Base-by-base conservation (phyloP, 2,113 vertebrate species). In the Psilopogon haemacephalus region DNA sequence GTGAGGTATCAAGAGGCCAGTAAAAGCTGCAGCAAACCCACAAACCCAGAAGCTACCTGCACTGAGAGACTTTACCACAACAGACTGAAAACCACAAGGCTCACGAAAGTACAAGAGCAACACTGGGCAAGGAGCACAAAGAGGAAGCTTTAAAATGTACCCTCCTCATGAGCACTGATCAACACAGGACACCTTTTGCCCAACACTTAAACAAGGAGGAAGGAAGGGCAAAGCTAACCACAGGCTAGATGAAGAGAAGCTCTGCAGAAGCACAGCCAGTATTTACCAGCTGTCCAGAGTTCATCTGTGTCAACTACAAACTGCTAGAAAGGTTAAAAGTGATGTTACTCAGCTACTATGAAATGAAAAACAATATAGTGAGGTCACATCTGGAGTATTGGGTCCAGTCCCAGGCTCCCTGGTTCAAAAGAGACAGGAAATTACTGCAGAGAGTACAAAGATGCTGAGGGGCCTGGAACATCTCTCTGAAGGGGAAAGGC, bases 341-440 rank as follows among this genome's bases (percentile, higher is more conserved):
- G 38, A n/a, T 55, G 42, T 62, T 46, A 14, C 37, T 21, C 40
- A 1, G 13, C 8, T 54, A 4, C 33, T 48, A 6, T 3, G 20
- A 48, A 37, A 15, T 0, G 4, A 28, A n/a, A 6, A 80, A n/a
- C 44, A 8, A 2, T 1, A 0, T 30, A 17, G 28, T 55, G 54
- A 55, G 54, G 28, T 16, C 27, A 55, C 28, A 55, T 30, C 54
- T 55, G 54, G 54, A 55, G 54, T 55, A 28, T 9, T 55, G 54
- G 28, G 54, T 54, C 52, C 26, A 28, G 26, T 30, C 16, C 54
- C 30, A 28, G 54, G 27, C 54, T 55, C 28, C 54, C 28, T 28
- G 28, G 54, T 55, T 55, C 27, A 55, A 30, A 30, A 55, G 54
- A 55, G 54, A 55, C 27, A 28, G 15, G 54, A 30, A 28, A 54